Base-by-base conservation (phyloP, 2,797 vertebrate genomes). In the Acridotheres tristis region DNA sequence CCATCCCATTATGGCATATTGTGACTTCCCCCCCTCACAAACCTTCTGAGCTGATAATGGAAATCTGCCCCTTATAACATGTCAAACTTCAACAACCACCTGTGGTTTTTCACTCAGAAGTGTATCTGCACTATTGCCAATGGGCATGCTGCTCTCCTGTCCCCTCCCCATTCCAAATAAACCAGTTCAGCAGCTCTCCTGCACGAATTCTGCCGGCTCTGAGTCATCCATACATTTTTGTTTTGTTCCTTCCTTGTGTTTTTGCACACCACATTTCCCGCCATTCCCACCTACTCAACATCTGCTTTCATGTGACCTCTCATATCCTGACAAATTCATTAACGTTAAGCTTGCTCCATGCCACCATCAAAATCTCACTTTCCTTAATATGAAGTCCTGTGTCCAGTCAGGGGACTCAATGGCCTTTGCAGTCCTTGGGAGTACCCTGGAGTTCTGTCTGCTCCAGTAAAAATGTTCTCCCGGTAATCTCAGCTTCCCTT, bases 1-100 rank as follows among this genome's bases (percentile, higher is more conserved):
- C 42, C 51, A 23, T 75, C 34, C 36, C 25, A 43, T 75, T 57
- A 20, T 30, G 20, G 15, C 15, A 38, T 61, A 34, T 32, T 1
- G 1, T 58, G 23, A 38, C 4, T 20, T 32, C 13, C 1, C 2
- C 2, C 1, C 0, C 25, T 10, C 14, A 11, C 12, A 47, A 61
- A 45, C 19, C 29, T 78, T 68, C 53, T 12, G 38, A 90, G 32
- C 22, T 79, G 63, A 18, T 87, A 36, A n/a, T 65, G 45, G 42
- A 53, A 77, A 74, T 7, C 74, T 87, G 16, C 21, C 34, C 43
- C 40, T 57, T 61, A 34, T 5, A 51, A 47, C 0, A 0, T 53
- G 51, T 65, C 14, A 21, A 43, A 54, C 22, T 81, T 75, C 30
- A 78, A 9, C 55, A 45, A 6, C 7, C 8, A 5, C 11, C 16